phyloP scores from a whole-genome alignment of 2,888 invertebrate species.

The Branchipolynoe longqiensis region DNA sequence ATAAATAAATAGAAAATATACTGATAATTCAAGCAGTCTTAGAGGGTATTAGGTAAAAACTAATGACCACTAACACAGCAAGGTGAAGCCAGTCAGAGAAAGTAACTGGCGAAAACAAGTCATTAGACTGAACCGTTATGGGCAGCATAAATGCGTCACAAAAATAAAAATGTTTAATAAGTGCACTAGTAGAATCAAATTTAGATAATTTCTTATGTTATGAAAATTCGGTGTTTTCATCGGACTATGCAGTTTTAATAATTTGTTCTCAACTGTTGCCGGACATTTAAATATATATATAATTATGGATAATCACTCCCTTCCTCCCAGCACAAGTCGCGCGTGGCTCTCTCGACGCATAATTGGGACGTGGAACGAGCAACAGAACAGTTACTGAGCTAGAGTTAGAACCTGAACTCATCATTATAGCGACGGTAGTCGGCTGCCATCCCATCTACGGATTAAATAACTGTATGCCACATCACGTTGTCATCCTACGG shows the following conservation, averaged over 20 bases:
- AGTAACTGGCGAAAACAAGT: too few relatives aligned
- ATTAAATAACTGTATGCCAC: constrained; percentile 12
- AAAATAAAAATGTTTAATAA: too few relatives aligned
- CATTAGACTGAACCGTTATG: too few relatives aligned
- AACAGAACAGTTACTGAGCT: constrained; percentile 93
- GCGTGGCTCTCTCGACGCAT: constrained; percentile 94
- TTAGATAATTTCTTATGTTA: too few relatives aligned
- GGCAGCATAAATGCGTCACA: too few relatives aligned
- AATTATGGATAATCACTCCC: not conserved
- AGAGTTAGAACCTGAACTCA: constrained; percentile 37
- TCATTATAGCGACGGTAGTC: not conserved
- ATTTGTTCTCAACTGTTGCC: not conserved
- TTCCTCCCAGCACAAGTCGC: constrained; percentile 86
- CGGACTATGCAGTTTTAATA: not conserved
- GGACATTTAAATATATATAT: not conserved
- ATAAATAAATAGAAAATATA: too few relatives aligned
- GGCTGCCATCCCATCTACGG: constrained; percentile 41
- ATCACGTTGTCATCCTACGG: constrained; percentile 41
- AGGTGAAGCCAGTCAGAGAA: not conserved
- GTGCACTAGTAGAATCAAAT: too few relatives aligned
- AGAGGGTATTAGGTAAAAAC: not conserved
- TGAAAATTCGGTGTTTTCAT: too few relatives aligned
- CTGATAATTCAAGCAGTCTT: too few relatives aligned
- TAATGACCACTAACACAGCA: too few relatives aligned
- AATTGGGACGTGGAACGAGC: constrained; percentile 96